Percentiles rank a stretch among this genome's conserved stretches.
Evolutionary conservation across 2,113 vertebrate genomes (phyloP).

Genomic region (Anseranas semipalmata): DNA sequence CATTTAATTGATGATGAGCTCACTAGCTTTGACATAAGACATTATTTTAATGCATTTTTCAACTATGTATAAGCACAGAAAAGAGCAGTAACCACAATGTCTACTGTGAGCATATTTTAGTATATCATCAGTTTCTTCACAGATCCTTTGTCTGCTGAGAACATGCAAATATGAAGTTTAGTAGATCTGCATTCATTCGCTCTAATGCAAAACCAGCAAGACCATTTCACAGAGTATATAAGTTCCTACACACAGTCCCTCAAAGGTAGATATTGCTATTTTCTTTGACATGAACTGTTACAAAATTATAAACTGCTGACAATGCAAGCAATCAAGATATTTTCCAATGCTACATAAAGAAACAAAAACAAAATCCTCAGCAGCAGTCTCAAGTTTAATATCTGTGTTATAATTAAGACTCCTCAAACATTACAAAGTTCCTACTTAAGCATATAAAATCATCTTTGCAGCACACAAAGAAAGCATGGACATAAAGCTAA

Average conservation of each 20-base stretch:
- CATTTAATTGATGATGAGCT: neutral
- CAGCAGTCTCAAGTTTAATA: neutral
- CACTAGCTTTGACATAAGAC: neutral
- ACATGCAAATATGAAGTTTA: neutral
- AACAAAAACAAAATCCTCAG: neutral
- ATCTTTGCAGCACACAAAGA: neutral
- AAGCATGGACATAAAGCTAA: neutral
- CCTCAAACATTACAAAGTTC: constrained; percentile 11
- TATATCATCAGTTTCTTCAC: constrained; percentile 11
- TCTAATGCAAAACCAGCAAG: neutral
- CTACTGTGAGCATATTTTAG: constrained; percentile 20
- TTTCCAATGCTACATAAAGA: neutral
- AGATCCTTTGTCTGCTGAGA: constrained; percentile 22
- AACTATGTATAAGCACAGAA: neutral
- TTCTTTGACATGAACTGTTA: neutral
- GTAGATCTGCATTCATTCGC: neutral
- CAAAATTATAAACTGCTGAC: neutral
- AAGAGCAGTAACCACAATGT: constrained; percentile 32
- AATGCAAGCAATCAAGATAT: neutral
- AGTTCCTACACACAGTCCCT: neutral
- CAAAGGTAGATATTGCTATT: neutral
- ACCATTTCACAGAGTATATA: neutral
- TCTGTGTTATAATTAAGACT: neutral
- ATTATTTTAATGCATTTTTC: constrained; percentile 14
- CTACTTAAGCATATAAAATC: neutral